These are phyloP conservation scores for Trachurus trachurus DNA, from an alignment of 2,797 vertebrate genomes.

Conservation along the genomic window DNA sequence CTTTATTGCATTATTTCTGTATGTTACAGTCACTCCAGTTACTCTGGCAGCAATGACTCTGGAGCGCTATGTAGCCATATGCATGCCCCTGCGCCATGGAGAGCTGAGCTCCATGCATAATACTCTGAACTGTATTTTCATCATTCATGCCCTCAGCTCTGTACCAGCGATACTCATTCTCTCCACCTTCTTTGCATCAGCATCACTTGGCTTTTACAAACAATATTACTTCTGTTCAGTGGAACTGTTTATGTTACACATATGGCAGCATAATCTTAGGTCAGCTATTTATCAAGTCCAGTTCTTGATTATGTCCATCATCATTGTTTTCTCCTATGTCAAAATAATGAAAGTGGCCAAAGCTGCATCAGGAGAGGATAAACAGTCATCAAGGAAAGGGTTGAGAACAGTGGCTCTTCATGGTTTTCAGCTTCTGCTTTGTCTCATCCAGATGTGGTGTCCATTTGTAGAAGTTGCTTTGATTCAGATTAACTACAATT, in stretches of 20 bases:
- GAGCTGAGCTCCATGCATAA: constrained; percentile 56
- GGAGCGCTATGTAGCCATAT: constrained; percentile 57
- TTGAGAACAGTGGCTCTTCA: constrained; percentile 52
- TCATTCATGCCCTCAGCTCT: constrained; percentile 63
- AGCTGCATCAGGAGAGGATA: constrained; percentile 59
- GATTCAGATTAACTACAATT: neutral
- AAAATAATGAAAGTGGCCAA: constrained; percentile 68
- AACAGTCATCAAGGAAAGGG: constrained; percentile 59
- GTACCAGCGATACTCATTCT: constrained; percentile 42
- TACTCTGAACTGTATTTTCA: constrained; percentile 38
- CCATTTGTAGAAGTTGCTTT: constrained; percentile 58
- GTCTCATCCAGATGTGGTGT: constrained; percentile 62
- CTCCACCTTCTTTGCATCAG: constrained; percentile 43
- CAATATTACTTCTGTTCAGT: constrained; percentile 2
- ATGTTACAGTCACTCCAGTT: too few species aligned
- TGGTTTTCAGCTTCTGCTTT: constrained; percentile 70
- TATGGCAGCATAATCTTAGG: constrained; percentile 56
- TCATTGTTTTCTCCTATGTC: constrained; percentile 64
- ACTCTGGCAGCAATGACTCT: too few species aligned
- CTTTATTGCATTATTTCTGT: too few species aligned
- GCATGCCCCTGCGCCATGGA: constrained; percentile 75
- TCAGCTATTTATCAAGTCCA: constrained; percentile 41
- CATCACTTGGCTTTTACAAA: neutral
- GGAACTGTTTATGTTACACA: constrained; percentile 34
- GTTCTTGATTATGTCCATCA: constrained; percentile 60